Evolutionary conservation across 1,140 invertebrate genomes (phyloP).

Genomic region (Polypedilum vanderplanki): DNA sequence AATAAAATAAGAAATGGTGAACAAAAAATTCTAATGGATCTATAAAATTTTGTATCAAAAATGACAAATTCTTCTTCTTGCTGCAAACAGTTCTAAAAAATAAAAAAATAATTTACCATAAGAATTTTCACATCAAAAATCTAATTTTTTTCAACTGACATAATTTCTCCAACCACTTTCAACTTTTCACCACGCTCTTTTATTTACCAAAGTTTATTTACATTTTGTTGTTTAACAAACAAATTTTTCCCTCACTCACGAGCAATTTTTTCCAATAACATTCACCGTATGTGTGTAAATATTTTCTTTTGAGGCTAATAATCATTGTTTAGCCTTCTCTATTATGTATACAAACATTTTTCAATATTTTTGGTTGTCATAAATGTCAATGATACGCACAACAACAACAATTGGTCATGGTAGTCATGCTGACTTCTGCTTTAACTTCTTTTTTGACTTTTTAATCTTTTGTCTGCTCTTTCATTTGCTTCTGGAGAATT

Average conservation of each 20-base stretch:
- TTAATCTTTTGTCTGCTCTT: neutral
- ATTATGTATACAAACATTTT: neutral
- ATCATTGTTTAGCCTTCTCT: neutral
- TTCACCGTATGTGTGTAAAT: slow-evolving; percentile 17
- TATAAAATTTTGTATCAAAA: too few species aligned
- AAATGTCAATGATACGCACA: slow-evolving; percentile 17
- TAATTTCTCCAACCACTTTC: too few species aligned
- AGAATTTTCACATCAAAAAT: neutral
- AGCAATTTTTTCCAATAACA: neutral
- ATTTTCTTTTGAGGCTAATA: neutral
- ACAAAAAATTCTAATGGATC: too few species aligned
- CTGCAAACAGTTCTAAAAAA: too few species aligned
- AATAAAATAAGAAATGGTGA: too few species aligned
- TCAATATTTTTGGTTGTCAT: neutral
- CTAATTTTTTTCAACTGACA: neutral
- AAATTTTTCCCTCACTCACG: neutral
- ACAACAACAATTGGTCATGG: neutral
- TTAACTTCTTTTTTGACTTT: neutral
- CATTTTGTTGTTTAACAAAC: neutral
- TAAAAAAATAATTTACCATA: neutral
- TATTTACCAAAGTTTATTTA: neutral
- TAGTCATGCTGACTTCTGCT: neutral
- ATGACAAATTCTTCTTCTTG: too few species aligned
- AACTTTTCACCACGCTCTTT: too few species aligned
- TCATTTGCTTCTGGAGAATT: neutral